Evolutionary conservation across 2,888 invertebrate genomes (phyloP).

Genomic region (Cheilosia variabilis): DNA sequence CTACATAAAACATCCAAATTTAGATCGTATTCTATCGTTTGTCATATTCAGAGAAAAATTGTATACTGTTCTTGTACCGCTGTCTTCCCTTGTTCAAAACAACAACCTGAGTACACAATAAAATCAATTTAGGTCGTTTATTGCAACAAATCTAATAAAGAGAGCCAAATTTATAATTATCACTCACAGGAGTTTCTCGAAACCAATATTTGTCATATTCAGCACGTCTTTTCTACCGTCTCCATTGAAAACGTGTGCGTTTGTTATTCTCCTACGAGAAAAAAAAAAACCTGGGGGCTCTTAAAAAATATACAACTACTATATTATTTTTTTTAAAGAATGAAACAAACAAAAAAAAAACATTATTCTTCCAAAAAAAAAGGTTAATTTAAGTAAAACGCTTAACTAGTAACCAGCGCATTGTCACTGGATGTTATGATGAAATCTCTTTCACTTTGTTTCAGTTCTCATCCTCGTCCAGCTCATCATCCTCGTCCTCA

Average conservation of each 20-base stretch:
- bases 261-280: neutral
- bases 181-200: neutral
- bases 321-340: constrained; percentile 49
- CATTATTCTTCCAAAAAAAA: constrained; percentile 38
- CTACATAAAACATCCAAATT: too few species aligned
- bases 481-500: constrained; percentile 65
- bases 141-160: neutral
- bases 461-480: constrained; percentile 66
- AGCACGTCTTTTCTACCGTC: neutral
- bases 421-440: constrained; percentile 10
- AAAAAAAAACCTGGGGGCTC: neutral
- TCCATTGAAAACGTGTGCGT: constrained; percentile 27
- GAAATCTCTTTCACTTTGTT: constrained; percentile 3
- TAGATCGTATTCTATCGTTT: too few species aligned
- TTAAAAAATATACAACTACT: constrained; percentile 67
- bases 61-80: too few species aligned
- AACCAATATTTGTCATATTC: neutral
- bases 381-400: constrained; percentile 72
- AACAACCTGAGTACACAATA: too few species aligned
- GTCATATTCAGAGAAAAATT: too few species aligned
- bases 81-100: too few species aligned
- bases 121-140: neutral
- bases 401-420: constrained; percentile 49
- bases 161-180: neutral
- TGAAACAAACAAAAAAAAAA: constrained; percentile 46